Conservation (phyloP, 2,888 invertebrate species). For the Thysanoteuthis rhombus region DNA sequence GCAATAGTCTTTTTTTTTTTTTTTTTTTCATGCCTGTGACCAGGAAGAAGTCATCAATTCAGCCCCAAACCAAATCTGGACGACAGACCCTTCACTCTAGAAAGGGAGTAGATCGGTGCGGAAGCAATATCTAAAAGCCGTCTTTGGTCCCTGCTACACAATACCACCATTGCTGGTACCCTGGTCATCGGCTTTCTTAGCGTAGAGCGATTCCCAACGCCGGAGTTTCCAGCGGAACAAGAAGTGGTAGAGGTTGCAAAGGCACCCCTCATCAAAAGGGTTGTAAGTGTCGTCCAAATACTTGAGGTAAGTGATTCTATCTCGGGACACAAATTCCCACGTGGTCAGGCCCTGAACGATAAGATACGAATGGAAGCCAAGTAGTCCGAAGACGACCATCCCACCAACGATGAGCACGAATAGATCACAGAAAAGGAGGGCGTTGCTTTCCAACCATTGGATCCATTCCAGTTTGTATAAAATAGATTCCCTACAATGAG, state of each 20-base stretch:
- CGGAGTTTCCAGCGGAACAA: slow-evolving; percentile 50
- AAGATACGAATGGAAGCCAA: slow-evolving; percentile 64
- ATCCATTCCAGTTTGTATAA: slow-evolving; percentile 48
- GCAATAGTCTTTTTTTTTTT: no score
- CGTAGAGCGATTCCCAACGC: slow-evolving; percentile 58
- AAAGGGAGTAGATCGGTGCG: neutral
- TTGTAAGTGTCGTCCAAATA: slow-evolving; percentile 62
- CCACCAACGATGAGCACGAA: slow-evolving; percentile 58
- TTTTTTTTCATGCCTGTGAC: neutral
- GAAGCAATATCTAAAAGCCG: neutral
- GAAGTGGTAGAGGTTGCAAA: slow-evolving; percentile 58
- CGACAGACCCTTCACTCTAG: neutral
- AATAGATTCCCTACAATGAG: slow-evolving; percentile 54
- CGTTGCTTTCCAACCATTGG: slow-evolving; percentile 60
- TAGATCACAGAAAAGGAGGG: slow-evolving; percentile 55
- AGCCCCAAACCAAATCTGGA: neutral
- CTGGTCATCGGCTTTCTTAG: slow-evolving; percentile 42
- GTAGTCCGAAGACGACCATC: slow-evolving; percentile 56
- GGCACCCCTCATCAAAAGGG: slow-evolving; percentile 66
- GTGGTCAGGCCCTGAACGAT: slow-evolving; percentile 64
- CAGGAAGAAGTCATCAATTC: neutral
- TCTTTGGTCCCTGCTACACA: slow-evolving; percentile 15
- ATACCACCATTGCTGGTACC: neutral
- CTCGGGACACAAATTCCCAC: slow-evolving; percentile 66
- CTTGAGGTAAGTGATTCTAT: slow-evolving; percentile 66